Base-by-base conservation (phyloP, 2,113 vertebrate species). In the Corythaeola cristata region DNA sequence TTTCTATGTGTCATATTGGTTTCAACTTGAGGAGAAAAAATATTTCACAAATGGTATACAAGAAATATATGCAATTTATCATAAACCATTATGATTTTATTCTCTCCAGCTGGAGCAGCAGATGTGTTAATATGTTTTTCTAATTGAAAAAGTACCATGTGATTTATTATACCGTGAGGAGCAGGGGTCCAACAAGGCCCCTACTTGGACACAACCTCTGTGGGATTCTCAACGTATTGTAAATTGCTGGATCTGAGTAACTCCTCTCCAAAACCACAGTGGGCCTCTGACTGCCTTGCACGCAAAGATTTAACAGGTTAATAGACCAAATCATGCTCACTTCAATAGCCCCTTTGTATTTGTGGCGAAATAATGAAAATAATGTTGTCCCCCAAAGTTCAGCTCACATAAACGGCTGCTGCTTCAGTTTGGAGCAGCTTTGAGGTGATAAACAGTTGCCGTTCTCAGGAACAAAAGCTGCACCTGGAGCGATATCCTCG, bases 91-190 rank as follows among this genome's bases (percentile, higher is more conserved):
- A 83, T 76, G 23, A 85, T 80, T 94, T 94, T 90, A 81, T 93
- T 88, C 85, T 87, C 74, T 96, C 59, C 96, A 96, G 82, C 77
- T 96, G 88, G n/a, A 90, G 68, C n/a, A 94, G 62, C 71, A 90
- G 58, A 74, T 4, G 4, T 60, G n/a, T 94, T 95, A 93, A 84
- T 93, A 72, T 21, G 33, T 90, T 92, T 87, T 90, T 90, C 62
- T 73, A 78, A 22, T 23, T 90, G 30, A 88, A 89, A 94, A 90
- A 88, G 15, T 84, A 79, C 66, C 24, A 56, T 19, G 24, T 49
- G 59, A 91, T 86, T 68, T 88, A 82, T 63, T 90, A 59, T 86
- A 95, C 64, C 59, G 68, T 5, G 6, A 67, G 67, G 55, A 96
- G 24, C 71, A 77, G 30, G 19, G 50, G 60, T 90, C 73, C 6